A percentile compares a stretch with the other conserved stretches of the same genome.
These are phyloP conservation scores for Beroe forskalii DNA, from an alignment of 37 sponge, comb jelly and placozoan species.

Conservation along the genomic window DNA sequence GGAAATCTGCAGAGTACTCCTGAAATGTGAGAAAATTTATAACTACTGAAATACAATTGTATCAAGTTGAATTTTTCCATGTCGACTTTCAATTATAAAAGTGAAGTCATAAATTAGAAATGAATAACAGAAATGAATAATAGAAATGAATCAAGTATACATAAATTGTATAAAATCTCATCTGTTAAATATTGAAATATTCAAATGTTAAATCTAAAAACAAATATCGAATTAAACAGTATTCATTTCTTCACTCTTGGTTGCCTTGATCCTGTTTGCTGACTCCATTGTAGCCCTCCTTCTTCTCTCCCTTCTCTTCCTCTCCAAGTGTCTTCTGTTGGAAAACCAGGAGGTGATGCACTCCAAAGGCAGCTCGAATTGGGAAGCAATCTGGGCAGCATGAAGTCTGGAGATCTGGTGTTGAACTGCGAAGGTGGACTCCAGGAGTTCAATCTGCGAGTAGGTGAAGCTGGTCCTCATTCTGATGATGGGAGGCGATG, in stretches of 20 bases:
- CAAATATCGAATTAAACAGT: no score
- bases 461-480: constrained; percentile 49
- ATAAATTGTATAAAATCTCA: no score
- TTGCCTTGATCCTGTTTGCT: no score
- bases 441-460: constrained; percentile 17
- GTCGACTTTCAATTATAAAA: no score
- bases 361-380: constrained; percentile 19
- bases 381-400: not conserved
- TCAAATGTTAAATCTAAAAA: no score
- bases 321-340: constrained; percentile 1
- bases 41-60: no score
- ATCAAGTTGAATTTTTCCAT: no score
- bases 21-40: no score
- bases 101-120: not conserved
- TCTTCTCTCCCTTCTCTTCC: not conserved
- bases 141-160: not conserved
- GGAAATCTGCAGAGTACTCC: constrained; percentile 36
- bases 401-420: not conserved
- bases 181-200: no score
- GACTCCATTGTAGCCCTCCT: no score
- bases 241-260: no score
- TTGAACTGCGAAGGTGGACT: not conserved
- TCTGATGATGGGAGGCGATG: not conserved
- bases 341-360: constrained; percentile 51
- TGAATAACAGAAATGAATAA: not conserved